A percentile compares a stretch with the other conserved stretches of the same genome.
phyloP scores from a whole-genome alignment of 2,888 invertebrate species.

The Hyposoter didymator region DNA sequence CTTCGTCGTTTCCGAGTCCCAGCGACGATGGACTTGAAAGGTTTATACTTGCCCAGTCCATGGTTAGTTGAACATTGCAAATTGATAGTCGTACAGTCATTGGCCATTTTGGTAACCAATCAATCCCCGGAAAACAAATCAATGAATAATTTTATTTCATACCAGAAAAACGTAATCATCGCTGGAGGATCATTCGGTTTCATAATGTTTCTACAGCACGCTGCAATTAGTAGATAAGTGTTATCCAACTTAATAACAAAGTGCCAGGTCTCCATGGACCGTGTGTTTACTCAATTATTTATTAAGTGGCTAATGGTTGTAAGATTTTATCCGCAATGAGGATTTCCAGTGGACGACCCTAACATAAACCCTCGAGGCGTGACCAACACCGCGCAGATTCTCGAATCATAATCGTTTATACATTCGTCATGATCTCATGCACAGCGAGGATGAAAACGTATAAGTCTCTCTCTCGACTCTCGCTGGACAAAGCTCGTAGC shows the following conservation, averaged over 20 bases:
- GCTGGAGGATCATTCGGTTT: not conserved
- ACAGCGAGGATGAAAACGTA: slow-evolving; percentile 15
- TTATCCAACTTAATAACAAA: not conserved
- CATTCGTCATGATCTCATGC: slow-evolving; percentile 60
- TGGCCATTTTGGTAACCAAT: not conserved
- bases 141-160: not conserved
- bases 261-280: not conserved
- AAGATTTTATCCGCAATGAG: not conserved
- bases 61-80: not conserved
- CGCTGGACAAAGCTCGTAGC: slow-evolving; percentile 26
- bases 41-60: not conserved
- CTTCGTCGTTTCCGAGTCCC: slow-evolving; percentile 23
- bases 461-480: not conserved
- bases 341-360: slow-evolving; percentile 25
- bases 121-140: not conserved
- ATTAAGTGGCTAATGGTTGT: slow-evolving; percentile 27
- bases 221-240: not conserved
- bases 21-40: slow-evolving; percentile 14
- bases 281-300: slow-evolving; percentile 15
- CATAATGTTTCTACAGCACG: not conserved
- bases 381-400: slow-evolving; percentile 53
- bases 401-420: slow-evolving; percentile 56
- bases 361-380: slow-evolving; percentile 15
- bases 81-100: slow-evolving; percentile 14
- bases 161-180: not conserved